Evolutionary conservation across 2,113 vertebrate genomes (phyloP).

Genomic region (Anoura caudifer): DNA sequence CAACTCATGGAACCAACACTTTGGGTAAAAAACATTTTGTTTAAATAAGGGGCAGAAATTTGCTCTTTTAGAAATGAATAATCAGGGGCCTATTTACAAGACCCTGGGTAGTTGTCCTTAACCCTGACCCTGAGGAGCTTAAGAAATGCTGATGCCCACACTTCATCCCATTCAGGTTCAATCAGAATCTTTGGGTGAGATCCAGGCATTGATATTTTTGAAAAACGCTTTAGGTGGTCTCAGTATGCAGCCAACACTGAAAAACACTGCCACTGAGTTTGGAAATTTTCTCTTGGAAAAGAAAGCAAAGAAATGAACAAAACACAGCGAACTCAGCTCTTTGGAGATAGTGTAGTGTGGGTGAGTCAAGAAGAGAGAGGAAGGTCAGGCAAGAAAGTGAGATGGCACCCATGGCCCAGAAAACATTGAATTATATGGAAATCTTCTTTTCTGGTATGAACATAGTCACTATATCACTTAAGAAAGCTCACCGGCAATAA

Average conservation of each 20-base stretch:
- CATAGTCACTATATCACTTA: not conserved
- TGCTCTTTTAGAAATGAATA: not conserved
- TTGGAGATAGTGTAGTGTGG: not conserved
- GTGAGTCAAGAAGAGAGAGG: not conserved
- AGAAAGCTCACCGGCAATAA: not conserved
- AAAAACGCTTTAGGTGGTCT: not conserved
- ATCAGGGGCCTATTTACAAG: not conserved
- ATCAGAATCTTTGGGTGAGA: not conserved
- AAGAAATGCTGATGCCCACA: not conserved
- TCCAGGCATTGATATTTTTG: no score
- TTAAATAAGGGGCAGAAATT: not conserved
- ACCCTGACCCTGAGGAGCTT: not conserved
- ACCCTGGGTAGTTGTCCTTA: not conserved
- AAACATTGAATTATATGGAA: not conserved
- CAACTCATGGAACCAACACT: not conserved
- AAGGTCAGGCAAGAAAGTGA: not conserved
- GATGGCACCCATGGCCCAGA: not conserved
- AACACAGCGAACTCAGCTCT: not conserved
- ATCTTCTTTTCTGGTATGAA: conserved; percentile 4
- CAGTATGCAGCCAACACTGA: not conserved
- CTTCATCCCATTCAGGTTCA: not conserved
- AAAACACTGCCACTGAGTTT: not conserved
- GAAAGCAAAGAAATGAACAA: not conserved
- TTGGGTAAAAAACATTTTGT: not conserved
- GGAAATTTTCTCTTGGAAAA: conserved; percentile 1